Conservation (phyloP, 2,888 invertebrate genomes). For the Erebia epiphron region DNA sequence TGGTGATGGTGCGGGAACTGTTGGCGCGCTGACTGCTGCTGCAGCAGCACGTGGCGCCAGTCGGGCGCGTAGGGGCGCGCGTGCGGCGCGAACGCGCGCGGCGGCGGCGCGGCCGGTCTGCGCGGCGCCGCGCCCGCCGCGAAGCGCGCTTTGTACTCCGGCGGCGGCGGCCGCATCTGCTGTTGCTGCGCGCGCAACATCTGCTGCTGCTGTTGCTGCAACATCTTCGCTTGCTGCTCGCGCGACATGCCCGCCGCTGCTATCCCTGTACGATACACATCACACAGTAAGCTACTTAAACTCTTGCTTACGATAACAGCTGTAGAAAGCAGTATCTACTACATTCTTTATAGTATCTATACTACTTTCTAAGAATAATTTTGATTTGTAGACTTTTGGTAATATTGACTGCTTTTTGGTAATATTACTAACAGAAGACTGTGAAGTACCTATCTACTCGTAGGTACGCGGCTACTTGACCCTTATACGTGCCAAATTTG, state of each 20-base stretch:
- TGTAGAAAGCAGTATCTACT: no score
- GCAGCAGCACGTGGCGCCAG: constrained; percentile 83
- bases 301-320: no score
- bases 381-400: no score
- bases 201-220: constrained; percentile 87
- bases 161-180: constrained; percentile 89
- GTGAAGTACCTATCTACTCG: no score
- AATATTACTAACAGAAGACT: no score
- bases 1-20: constrained; percentile 79
- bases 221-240: constrained; percentile 86
- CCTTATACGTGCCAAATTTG: no score
- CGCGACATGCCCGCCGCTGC: constrained; percentile 77
- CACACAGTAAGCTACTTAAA: neutral
- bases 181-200: constrained; percentile 83
- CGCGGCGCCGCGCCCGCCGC: constrained; percentile 59
- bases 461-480: no score
- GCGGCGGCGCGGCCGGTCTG: constrained; percentile 51
- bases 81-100: constrained; percentile 57
- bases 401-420: no score
- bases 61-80: constrained; percentile 75
- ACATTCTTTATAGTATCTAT: no score
- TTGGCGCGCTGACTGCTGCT: constrained; percentile 75
- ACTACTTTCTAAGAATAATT: no score
- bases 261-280: constrained; percentile 53
- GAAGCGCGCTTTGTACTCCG: constrained; percentile 91